These are phyloP conservation scores for Rhea pennata DNA, from an alignment of 2,113 vertebrate genomes.

Conservation along the genomic window DNA sequence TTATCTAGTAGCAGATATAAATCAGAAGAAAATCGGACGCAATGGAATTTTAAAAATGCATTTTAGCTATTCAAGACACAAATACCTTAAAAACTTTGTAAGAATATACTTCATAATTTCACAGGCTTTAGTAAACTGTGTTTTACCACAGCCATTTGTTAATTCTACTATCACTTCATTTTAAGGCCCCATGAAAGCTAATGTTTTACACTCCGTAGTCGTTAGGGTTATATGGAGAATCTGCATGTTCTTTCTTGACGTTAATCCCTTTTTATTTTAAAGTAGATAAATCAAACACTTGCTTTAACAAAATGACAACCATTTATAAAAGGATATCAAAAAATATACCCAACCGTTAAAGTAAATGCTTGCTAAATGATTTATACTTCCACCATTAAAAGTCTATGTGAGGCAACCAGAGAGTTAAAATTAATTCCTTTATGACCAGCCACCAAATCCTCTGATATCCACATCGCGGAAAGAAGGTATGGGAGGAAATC, in stretches of 20 bases:
- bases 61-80: neutral
- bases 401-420: conserved; percentile 38
- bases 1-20: neutral
- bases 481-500: conserved; percentile 73
- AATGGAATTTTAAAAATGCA: neutral
- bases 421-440: conserved; percentile 71
- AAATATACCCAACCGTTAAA: conserved; percentile 22
- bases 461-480: conserved; percentile 68
- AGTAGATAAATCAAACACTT: conserved; percentile 19
- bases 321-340: conserved; percentile 47
- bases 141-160: neutral
- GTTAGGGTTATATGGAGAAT: neutral
- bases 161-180: neutral
- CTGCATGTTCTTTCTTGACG: neutral
- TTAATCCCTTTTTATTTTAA: neutral
- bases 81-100: neutral
- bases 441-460: conserved; percentile 61
- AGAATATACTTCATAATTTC: neutral
- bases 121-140: neutral
- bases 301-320: conserved; percentile 47
- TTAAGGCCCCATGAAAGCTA: neutral
- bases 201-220: neutral
- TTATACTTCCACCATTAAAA: conserved; percentile 60
- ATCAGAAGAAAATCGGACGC: neutral
- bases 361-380: conserved; percentile 38